phyloP scores from a whole-genome alignment of 2,797 vertebrate genomes.

The Sebastiscus albofasciatus region DNA sequence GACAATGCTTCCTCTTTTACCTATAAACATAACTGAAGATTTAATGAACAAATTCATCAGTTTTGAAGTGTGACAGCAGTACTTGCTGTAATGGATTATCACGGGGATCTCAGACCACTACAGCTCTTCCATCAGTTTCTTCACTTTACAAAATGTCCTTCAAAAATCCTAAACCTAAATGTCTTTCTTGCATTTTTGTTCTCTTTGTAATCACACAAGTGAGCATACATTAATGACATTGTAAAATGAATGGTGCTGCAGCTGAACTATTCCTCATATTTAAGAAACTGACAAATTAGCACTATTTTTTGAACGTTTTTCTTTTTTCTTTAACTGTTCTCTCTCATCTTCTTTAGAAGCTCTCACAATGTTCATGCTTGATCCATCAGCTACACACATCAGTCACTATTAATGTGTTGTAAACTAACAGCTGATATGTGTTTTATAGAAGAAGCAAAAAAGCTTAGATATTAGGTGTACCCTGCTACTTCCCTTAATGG shows the following conservation, averaged over 20 bases:
- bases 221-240: not conserved
- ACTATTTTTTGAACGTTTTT: not conserved
- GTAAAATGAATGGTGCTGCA: not conserved
- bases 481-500: slow-evolving; percentile 61
- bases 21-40: not conserved
- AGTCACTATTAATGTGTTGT: not conserved
- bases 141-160: not conserved
- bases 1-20: not conserved
- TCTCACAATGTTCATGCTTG: not conserved
- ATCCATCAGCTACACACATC: not conserved
- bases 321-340: not conserved
- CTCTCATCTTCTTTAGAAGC: not conserved
- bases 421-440: not conserved
- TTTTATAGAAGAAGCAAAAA: not conserved
- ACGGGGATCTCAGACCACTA: not conserved
- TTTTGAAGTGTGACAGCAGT: not conserved
- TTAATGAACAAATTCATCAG: not conserved
- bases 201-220: not conserved
- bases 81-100: not conserved
- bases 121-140: not conserved
- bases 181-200: not conserved
- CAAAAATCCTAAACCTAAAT: not conserved
- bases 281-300: not conserved
- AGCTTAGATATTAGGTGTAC: slow-evolving; percentile 41
- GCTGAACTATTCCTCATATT: not conserved